A percentile compares a stretch with the other conserved stretches of the same genome.
These are phyloP conservation scores for Neuroscelio doddi DNA, from an alignment of 2,888 invertebrate species.

Conservation along the genomic window DNA sequence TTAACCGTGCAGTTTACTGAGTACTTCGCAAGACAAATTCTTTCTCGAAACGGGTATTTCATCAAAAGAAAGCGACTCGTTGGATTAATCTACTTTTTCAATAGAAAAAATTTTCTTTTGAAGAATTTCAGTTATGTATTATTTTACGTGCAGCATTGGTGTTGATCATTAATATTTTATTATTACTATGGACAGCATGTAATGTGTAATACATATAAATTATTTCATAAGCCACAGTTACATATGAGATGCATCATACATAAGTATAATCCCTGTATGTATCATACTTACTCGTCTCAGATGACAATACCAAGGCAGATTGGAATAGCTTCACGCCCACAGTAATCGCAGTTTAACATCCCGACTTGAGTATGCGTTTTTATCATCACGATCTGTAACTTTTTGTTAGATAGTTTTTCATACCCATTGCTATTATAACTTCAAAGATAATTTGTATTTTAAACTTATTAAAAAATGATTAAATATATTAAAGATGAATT, in stretches of 20 bases:
- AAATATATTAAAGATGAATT: no score
- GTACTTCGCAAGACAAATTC: no score
- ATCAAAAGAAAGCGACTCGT: no score
- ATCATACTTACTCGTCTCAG: constrained; percentile 4
- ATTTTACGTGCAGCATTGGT: constrained; percentile 31
- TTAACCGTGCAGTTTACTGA: no score
- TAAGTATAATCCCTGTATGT: constrained; percentile 4
- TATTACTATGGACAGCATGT: neutral
- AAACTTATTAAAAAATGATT: no score
- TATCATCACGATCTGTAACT: neutral
- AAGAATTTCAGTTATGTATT: no score
- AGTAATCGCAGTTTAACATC: neutral
- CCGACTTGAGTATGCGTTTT: neutral
- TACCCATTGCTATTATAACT: no score
- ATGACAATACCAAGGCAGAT: constrained; percentile 40
- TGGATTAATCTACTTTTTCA: no score
- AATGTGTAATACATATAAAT: neutral
- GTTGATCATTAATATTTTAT: neutral
- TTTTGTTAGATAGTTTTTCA: neutral
- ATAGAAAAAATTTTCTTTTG: no score
- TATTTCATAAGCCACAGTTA: neutral
- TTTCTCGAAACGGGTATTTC: no score
- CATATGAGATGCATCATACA: constrained; percentile 2
- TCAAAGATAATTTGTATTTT: no score
- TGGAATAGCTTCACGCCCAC: constrained; percentile 47